Conservation (phyloP, 2,113 vertebrate genomes). For the Clupea harengus region DNA sequence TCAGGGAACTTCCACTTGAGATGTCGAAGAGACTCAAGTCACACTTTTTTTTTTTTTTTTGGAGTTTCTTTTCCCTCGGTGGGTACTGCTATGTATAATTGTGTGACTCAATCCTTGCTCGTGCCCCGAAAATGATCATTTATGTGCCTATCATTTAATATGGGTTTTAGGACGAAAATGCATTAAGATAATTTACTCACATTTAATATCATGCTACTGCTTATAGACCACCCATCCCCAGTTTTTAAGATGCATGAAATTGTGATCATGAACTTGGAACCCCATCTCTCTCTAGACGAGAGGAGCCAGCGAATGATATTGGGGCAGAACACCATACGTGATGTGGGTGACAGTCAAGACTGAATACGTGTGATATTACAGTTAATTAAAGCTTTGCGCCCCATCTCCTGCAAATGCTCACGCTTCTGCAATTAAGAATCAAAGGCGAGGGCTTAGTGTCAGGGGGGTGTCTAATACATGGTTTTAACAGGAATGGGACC, state of each 20-base stretch:
- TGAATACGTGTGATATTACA: conserved; percentile 79
- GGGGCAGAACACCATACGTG: conserved; percentile 69
- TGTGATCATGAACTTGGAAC: conserved; percentile 72
- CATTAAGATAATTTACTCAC: conserved; percentile 62
- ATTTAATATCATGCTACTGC: conserved; percentile 57
- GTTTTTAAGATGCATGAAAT: conserved; percentile 75
- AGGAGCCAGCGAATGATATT: conserved; percentile 63
- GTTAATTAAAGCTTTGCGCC: conserved; percentile 83
- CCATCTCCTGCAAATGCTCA: conserved; percentile 77
- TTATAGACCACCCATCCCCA: conserved; percentile 59
- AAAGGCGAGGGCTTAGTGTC: conserved; percentile 82
- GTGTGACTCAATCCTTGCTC: conserved; percentile 40
- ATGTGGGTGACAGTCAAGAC: conserved; percentile 77
- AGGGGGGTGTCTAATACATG: conserved; percentile 77
- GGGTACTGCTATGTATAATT: not conserved
- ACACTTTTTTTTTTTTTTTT: not conserved
- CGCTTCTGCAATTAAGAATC: conserved; percentile 83
- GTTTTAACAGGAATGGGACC: conserved; percentile 78
- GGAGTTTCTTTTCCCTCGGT: not conserved
- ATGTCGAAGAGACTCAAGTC: not conserved
- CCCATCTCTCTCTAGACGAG: conserved; percentile 60
- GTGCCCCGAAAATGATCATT: conserved; percentile 37
- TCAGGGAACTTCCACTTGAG: not conserved
- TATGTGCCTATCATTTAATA: conserved; percentile 52
- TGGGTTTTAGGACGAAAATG: conserved; percentile 50